Evolutionary conservation across 2,113 vertebrate species (phyloP), one percentile per base, ranked within the genome.

Genomic region (Semnornis frantzii): DNA sequence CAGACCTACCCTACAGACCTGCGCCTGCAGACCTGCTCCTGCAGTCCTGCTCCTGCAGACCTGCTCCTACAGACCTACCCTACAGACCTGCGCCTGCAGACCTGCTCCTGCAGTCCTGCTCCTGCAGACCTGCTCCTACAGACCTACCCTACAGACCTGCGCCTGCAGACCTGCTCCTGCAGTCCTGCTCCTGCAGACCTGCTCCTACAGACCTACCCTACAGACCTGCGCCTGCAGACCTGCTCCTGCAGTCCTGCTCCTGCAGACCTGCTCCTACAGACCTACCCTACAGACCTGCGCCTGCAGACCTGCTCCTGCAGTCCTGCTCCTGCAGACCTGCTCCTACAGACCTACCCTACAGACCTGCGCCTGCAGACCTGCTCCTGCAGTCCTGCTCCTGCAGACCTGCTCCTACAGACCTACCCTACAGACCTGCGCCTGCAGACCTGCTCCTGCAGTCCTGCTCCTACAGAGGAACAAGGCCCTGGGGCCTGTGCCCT

Each of bases 381-480:
- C n/a, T n/a, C 65, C 64, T 83, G 73, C n/a, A n/a, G n/a, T n/a
- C n/a, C 48, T 83, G 69, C 62, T 81, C 85, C 69, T 85, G 73
- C 65, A 88, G 82, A 90, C 59, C 62, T 92, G 28, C 24, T 88
- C 11, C 73, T 90, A 78, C 37, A 55, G 39, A 91, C n/a, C n/a
- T n/a, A n/a, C n/a, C n/a, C n/a, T n/a, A n/a, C n/a, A n/a, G n/a
- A n/a, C n/a, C n/a, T n/a, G n/a, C n/a, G n/a, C 65, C 64, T 83
- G 73, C n/a, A n/a, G n/a, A n/a, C n/a, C 48, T 83, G 69, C 62
- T 81, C 85, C n/a, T n/a, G n/a, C n/a, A n/a, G n/a, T n/a, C n/a
- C n/a, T n/a, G n/a, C n/a, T 88, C 11, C 73, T 90, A 78, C 37
- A 55, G 39, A 91, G 76, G 81, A 87, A 88, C 25, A 82, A 87